A percentile compares a stretch with the other conserved stretches of the same genome.
phyloP scores from a whole-genome alignment of 2,888 invertebrate species.

The Coleophora deauratella region DNA sequence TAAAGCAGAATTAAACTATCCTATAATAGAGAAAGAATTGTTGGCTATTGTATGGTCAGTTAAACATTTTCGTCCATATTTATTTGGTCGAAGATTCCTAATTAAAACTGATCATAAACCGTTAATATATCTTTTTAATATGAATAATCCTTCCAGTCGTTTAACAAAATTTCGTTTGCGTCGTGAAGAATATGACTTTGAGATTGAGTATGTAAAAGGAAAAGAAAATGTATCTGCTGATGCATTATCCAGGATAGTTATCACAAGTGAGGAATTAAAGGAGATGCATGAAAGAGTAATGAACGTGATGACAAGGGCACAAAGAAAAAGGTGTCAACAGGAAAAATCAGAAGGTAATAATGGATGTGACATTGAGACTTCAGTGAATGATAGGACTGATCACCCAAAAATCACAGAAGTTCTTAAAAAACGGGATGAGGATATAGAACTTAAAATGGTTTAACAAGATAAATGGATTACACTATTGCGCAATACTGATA shows the following conservation, averaged over 20 bases:
- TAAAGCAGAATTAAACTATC: conserved; percentile 14
- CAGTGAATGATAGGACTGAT: not conserved
- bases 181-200: conserved; percentile 16
- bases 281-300: conserved; percentile 10
- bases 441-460: not conserved
- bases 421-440: not conserved
- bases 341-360: not conserved
- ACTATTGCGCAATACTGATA: too few species aligned
- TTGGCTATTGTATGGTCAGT: conserved; percentile 14
- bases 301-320: conserved; percentile 13
- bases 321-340: conserved; percentile 1
- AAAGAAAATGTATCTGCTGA: conserved; percentile 12
- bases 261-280: conserved; percentile 12
- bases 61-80: conserved; percentile 15
- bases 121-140: conserved; percentile 11
- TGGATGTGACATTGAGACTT: not conserved
- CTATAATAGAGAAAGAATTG: conserved; percentile 13
- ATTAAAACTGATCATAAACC: conserved; percentile 16
- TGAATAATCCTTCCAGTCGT: too few species aligned
- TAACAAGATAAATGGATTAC: too few species aligned
- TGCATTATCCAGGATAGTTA: not conserved
- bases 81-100: conserved; percentile 11
- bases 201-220: conserved; percentile 9
- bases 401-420: conserved; percentile 2
- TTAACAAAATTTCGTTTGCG: conserved; percentile 15